Evolutionary conservation across 2,113 vertebrate species (phyloP).

Genomic region (Echinops telfairi): DNA sequence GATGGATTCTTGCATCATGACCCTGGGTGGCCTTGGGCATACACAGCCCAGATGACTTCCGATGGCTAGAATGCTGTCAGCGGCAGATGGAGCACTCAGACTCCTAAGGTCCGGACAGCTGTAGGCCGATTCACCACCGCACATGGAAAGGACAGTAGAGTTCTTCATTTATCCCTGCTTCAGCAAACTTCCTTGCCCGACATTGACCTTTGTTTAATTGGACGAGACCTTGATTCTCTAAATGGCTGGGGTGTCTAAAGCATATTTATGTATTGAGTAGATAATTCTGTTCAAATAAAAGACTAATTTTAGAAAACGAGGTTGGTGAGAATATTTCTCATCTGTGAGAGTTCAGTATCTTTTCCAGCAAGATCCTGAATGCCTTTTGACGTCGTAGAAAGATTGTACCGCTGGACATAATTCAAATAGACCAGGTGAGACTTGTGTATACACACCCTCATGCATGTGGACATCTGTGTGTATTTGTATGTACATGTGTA

Average conservation of each 20-base stretch:
- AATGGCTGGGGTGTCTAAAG: constrained; percentile 71
- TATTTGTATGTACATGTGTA: background rate
- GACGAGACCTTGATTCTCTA: constrained; percentile 68
- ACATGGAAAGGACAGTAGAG: background rate
- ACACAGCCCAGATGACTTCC: background rate
- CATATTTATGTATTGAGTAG: background rate
- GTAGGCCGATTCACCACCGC: background rate
- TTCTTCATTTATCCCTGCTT: background rate
- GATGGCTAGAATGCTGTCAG: background rate
- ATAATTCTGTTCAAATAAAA: constrained; percentile 69
- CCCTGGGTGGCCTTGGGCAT: background rate
- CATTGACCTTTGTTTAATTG: background rate
- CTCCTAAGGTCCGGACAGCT: background rate
- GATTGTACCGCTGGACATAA: background rate
- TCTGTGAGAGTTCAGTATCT: background rate
- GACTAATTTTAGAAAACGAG: constrained; percentile 42
- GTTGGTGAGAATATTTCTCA: background rate
- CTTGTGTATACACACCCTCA: background rate
- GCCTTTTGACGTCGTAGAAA: background rate
- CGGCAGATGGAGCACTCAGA: background rate
- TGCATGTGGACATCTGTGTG: background rate
- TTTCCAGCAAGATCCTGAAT: background rate
- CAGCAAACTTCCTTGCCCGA: constrained; percentile 48
- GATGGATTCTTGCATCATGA: background rate
- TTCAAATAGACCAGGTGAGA: background rate